phyloP scores from a whole-genome alignment of 1,140 invertebrate genomes.

The Bilobella aurantiaca region DNA sequence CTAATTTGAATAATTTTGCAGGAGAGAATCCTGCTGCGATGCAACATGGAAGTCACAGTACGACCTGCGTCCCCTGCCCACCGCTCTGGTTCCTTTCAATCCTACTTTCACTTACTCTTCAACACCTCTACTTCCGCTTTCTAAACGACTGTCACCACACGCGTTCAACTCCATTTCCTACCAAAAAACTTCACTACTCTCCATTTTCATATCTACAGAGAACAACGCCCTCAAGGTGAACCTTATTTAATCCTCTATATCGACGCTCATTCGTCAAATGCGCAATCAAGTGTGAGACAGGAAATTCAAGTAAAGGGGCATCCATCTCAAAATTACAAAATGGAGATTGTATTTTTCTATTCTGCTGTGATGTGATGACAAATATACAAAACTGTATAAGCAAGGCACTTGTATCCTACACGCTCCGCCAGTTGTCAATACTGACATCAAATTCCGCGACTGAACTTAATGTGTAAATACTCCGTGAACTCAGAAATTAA shows the following conservation, averaged over 20 bases:
- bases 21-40: conserved; percentile 40
- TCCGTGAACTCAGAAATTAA: too few relatives aligned
- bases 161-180: background rate
- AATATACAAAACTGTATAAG: background rate
- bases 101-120: conserved; percentile 6
- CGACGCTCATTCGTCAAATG: too few relatives aligned
- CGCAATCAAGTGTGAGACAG: background rate
- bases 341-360: background rate
- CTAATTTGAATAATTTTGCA: conserved; percentile 27
- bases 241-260: too few relatives aligned
- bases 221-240: too few relatives aligned
- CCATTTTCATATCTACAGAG: too few relatives aligned
- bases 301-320: background rate
- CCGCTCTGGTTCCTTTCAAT: conserved; percentile 16
- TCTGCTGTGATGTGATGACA: conserved; percentile 8
- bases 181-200: background rate
- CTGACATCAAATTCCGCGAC: too few relatives aligned
- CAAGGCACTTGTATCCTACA: background rate
- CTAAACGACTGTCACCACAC: background rate
- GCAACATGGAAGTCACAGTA: conserved; percentile 36
- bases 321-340: background rate
- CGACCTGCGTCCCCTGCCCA: conserved; percentile 20
- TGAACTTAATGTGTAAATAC: too few relatives aligned
- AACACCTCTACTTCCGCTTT: conserved; percentile 8
- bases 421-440: too few relatives aligned